A percentile compares a stretch with the other conserved stretches of the same genome.
phyloP scores from a whole-genome alignment of 2,888 invertebrate species.

The Pachydiplax longipennis region DNA sequence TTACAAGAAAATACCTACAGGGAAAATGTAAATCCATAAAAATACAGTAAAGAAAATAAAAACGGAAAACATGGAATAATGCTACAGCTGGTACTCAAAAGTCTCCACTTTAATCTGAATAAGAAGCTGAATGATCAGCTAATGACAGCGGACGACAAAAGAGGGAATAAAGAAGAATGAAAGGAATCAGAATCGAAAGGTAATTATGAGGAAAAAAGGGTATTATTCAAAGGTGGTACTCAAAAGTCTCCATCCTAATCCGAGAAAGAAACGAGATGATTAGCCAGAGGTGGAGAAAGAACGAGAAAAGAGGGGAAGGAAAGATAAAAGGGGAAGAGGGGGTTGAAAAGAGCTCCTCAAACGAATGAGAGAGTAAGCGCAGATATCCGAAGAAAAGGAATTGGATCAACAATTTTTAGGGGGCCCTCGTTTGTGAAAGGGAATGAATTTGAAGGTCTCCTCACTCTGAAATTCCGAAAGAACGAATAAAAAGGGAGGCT shows the following conservation, averaged over 20 bases:
- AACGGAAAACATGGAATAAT: too few relatives aligned
- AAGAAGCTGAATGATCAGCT: too few relatives aligned
- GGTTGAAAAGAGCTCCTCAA: background rate
- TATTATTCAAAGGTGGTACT: too few relatives aligned
- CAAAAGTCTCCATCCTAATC: too few relatives aligned
- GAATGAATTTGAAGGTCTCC: constrained; percentile 20
- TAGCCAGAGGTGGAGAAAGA: background rate
- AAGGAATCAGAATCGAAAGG: background rate
- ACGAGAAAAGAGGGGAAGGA: too few relatives aligned
- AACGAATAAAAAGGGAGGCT: background rate
- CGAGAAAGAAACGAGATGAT: background rate
- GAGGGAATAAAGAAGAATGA: background rate
- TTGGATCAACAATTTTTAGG: constrained; percentile 28
- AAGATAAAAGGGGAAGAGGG: background rate
- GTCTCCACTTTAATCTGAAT: too few relatives aligned
- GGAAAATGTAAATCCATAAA: too few relatives aligned
- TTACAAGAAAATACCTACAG: too few relatives aligned
- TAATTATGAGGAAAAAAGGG: background rate
- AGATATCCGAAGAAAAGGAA: background rate
- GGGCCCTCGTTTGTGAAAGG: background rate
- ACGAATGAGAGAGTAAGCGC: background rate
- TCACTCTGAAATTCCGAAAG: background rate
- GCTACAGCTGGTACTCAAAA: too few relatives aligned
- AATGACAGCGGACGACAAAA: too few relatives aligned
- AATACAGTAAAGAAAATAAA: too few relatives aligned